Evolutionary conservation across 2,113 vertebrate genomes (phyloP).

Genomic region (Gnathonemus echidnorhynchus): DNA sequence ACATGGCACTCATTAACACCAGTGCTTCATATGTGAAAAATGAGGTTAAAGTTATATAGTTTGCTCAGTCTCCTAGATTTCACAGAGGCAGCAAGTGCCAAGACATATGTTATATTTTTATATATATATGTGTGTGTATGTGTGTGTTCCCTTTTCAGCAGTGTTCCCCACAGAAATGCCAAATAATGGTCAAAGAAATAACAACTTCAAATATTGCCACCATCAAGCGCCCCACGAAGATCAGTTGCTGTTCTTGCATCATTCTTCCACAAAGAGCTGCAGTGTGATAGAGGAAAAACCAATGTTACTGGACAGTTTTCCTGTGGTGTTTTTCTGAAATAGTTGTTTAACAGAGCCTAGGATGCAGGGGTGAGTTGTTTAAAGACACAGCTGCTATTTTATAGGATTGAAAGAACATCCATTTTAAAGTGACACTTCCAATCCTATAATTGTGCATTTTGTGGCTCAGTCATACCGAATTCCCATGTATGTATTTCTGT

Average conservation of each 20-base stretch:
- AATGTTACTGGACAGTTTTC: not conserved
- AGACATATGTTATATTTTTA: not conserved
- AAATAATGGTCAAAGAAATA: not conserved
- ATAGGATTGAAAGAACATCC: not conserved
- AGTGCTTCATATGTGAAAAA: not conserved
- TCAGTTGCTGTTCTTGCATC: not conserved
- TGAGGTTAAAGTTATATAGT: not conserved
- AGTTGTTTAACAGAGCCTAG: not conserved
- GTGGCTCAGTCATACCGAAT: not conserved
- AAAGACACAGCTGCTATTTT: not conserved
- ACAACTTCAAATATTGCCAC: not conserved
- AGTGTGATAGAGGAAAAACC: not conserved
- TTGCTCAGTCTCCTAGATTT: not conserved
- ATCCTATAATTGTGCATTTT: not conserved
- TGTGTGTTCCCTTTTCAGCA: not conserved
- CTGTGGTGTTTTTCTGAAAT: not conserved
- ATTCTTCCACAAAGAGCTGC: conserved; percentile 1
- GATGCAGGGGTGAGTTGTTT: not conserved
- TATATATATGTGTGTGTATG: not conserved
- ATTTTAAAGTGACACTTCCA: not conserved
- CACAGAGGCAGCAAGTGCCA: not conserved
- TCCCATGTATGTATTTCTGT: not conserved
- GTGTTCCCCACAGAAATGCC: not conserved
- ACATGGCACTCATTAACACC: not conserved
- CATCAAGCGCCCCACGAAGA: not conserved